phyloP scores from a whole-genome alignment of 2,113 vertebrate species.

The Gambusia affinis region DNA sequence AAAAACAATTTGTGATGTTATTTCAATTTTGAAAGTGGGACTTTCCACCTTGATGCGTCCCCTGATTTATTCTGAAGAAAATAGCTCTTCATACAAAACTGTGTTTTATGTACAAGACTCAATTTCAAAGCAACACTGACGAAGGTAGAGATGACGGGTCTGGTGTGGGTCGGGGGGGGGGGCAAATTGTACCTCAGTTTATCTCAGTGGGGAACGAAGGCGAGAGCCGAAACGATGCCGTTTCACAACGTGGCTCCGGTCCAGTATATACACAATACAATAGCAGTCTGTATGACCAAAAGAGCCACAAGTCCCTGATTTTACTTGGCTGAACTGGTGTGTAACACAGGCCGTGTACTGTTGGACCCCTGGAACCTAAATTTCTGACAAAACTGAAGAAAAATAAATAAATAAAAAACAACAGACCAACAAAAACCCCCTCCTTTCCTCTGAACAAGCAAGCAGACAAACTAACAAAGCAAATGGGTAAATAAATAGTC shows the following conservation, averaged over 20 bases:
- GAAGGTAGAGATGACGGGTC: conserved; percentile 65
- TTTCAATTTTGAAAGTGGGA: conserved; percentile 81
- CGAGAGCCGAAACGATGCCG: conserved; percentile 56
- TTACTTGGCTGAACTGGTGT: conserved; percentile 76
- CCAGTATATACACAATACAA: conserved; percentile 76
- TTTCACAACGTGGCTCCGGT: conserved; percentile 69
- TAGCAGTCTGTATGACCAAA: conserved; percentile 75
- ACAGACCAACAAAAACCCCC: conserved; percentile 20
- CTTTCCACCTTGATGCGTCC: conserved; percentile 82
- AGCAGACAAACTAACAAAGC: conserved; percentile 52
- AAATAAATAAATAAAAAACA: conserved; percentile 17
- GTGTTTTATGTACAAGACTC: conserved; percentile 94
- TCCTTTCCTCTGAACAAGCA: conserved; percentile 36
- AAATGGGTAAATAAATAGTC: conserved; percentile 60
- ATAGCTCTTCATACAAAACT: conserved; percentile 99
- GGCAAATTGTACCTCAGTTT: conserved; percentile 58
- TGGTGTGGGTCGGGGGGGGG: conserved; percentile 67
- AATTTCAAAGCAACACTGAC: conserved; percentile 79
- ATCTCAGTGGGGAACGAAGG: conserved; percentile 50
- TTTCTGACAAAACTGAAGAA: conserved; percentile 26
- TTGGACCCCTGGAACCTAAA: conserved; percentile 56
- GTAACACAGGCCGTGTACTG: conserved; percentile 48
- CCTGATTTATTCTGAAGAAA: conserved; percentile 95
- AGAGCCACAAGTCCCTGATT: conserved; percentile 83
- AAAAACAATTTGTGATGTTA: conserved; percentile 71